These are phyloP conservation scores for Thunnus thynnus DNA, from an alignment of 2,113 vertebrate species.

Conservation along the genomic window DNA sequence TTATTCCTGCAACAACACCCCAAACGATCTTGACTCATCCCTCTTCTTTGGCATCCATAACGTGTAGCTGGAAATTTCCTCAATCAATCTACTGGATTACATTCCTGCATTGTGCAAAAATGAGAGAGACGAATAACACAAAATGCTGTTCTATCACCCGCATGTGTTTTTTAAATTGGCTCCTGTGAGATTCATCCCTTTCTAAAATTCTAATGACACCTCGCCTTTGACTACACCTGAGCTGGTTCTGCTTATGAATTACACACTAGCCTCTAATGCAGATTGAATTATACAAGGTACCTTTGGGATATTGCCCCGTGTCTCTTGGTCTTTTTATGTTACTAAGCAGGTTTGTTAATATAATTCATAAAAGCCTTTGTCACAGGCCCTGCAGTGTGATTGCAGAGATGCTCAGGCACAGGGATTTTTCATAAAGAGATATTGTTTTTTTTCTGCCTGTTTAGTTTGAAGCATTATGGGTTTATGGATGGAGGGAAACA, in stretches of 20 bases:
- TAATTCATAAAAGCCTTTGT: constrained; percentile 59
- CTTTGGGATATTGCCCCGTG: constrained; percentile 56
- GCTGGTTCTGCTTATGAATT: constrained; percentile 51
- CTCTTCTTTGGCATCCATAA: constrained; percentile 41
- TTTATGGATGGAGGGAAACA: constrained; percentile 50
- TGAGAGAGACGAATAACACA: constrained; percentile 54
- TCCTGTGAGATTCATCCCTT: constrained; percentile 61
- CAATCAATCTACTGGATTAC: constrained; percentile 65
- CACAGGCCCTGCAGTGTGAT: constrained; percentile 32
- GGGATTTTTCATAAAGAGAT: constrained; percentile 62
- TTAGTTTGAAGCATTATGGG: constrained; percentile 46
- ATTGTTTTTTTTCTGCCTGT: constrained; percentile 50
- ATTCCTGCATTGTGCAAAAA: constrained; percentile 31
- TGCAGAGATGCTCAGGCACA: constrained; percentile 35
- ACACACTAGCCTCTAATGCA: constrained; percentile 49
- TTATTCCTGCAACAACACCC: constrained; percentile 60
- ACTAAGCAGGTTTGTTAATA: constrained; percentile 74
- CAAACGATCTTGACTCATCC: constrained; percentile 60
- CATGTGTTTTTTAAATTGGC: constrained; percentile 72
- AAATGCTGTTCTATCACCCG: constrained; percentile 51
- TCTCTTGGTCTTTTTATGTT: constrained; percentile 64
- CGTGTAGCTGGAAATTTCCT: constrained; percentile 54
- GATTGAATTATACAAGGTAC: constrained; percentile 59
- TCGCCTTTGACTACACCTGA: constrained; percentile 50
- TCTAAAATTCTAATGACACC: constrained; percentile 52